Evolutionary conservation across 2,113 vertebrate species (phyloP), one percentile per base, ranked within the genome.

Genomic region (Phodopus roborovskii): DNA sequence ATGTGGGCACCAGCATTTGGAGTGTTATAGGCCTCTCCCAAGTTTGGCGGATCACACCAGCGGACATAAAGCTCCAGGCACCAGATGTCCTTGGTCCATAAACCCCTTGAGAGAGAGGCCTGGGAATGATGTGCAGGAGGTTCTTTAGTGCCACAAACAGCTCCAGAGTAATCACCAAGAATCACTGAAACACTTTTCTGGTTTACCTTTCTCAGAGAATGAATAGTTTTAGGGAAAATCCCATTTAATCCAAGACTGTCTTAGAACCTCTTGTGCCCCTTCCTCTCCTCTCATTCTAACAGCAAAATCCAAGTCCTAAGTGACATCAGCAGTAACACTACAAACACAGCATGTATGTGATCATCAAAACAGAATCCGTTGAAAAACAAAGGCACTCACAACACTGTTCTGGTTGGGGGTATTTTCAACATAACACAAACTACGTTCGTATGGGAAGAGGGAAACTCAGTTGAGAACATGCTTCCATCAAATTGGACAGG

Each of bases 51-150:
- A 98, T 98, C 98, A 98, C 95, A 98, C 97, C 97, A 97, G 96
- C 97, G 98, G 98, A 98, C 97, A 98, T 97, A 98, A 98, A 98
- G 98, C 98, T 95, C 91, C 92, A 96, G 98, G 98, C 93, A 3
- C 98, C 92, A 93, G 97, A 90, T 97, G 98, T 98, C 98, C 98
- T 98, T 98, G 98, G 97, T 97, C 98, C 94, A n/a, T 97, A 98
- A 98, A 97, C 93, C 98, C 98, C 94, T 77, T 1, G 7, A 98
- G 1, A 56, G 1, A 56, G 33, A 96, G 95, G 87, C 85, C 95
- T 96, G 78, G 66, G 94, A 97, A 97, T 92, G 96, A 95, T 95
- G 62, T n/a, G 95, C 83, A 62, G 36, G 81, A 78, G 42, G 77
- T 74, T 64, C 62, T 89, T 50, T 7, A 33, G 66, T 42, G 82